Evolutionary conservation across 2,113 vertebrate species (phyloP).

Genomic region (Indicator indicator): DNA sequence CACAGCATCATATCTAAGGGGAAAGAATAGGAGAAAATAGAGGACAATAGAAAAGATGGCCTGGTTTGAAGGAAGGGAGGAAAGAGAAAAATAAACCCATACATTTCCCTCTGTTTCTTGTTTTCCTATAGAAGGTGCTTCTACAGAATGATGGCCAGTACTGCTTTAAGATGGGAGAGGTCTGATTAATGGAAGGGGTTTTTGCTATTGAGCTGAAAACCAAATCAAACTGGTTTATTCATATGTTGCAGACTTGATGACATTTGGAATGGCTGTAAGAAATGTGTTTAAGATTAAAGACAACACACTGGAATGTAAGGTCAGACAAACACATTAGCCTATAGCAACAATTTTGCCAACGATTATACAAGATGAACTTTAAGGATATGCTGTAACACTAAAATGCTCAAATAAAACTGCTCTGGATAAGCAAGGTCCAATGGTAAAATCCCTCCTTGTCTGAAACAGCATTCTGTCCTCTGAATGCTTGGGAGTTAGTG

Average conservation of each 20-base stretch:
- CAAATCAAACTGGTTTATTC: not conserved
- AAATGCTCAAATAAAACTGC: not conserved
- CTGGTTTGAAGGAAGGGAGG: not conserved
- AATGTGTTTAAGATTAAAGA: not conserved
- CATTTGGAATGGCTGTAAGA: not conserved
- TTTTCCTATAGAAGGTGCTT: not conserved
- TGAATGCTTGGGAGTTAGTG: not conserved
- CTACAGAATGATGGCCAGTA: not conserved
- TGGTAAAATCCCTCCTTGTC: not conserved
- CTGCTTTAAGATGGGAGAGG: not conserved
- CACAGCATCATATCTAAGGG: not conserved
- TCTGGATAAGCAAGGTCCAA: not conserved
- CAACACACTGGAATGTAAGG: not conserved
- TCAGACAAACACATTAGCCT: not conserved
- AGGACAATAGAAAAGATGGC: not conserved
- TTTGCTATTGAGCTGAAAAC: not conserved
- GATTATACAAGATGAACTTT: not conserved
- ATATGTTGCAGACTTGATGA: not conserved
- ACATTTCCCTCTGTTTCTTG: not conserved
- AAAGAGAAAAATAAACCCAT: not conserved
- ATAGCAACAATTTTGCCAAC: not conserved
- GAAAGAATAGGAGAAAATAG: not conserved
- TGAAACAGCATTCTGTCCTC: not conserved
- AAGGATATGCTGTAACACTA: not conserved
- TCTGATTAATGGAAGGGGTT: not conserved